These are phyloP conservation scores for Scaptomyza cyrtandrae DNA, from an alignment of 2,888 invertebrate genomes.

Conservation along the genomic window DNA sequence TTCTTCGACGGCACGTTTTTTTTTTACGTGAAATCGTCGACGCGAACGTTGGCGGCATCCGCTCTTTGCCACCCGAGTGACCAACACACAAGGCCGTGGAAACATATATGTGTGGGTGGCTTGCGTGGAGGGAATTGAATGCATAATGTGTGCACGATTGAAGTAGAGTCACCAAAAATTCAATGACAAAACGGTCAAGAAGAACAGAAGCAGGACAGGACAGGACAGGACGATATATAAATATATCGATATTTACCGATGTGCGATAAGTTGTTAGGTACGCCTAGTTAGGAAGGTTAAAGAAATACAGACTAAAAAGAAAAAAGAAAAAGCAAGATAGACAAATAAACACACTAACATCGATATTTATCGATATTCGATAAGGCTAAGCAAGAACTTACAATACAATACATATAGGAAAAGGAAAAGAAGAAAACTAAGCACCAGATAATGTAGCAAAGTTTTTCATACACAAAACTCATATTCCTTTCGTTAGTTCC, in stretches of 20 bases:
- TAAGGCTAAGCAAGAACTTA: background rate
- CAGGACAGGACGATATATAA: conserved; percentile 33
- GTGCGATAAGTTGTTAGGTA: background rate
- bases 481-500: no score
- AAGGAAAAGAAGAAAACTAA: no score
- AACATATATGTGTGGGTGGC: background rate
- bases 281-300: no score
- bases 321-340: background rate
- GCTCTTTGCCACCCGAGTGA: conserved; percentile 17
- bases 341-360: background rate
- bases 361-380: background rate
- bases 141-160: no score
- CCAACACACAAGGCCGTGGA: conserved; percentile 1
- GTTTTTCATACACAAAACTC: no score
- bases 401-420: no score
- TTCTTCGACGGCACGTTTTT: conserved; percentile 56
- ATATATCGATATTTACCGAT: conserved; percentile 26
- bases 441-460: no score
- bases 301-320: no score
- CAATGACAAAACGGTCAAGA: background rate
- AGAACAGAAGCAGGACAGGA: background rate
- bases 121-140: no score
- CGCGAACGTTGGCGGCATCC: conserved; percentile 30
- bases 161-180: conserved; percentile 39
- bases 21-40: conserved; percentile 56